Evolutionary conservation across 1,140 invertebrate genomes (phyloP), one percentile per base, ranked within the genome.

Genomic region (Lepidurus arcticus): DNA sequence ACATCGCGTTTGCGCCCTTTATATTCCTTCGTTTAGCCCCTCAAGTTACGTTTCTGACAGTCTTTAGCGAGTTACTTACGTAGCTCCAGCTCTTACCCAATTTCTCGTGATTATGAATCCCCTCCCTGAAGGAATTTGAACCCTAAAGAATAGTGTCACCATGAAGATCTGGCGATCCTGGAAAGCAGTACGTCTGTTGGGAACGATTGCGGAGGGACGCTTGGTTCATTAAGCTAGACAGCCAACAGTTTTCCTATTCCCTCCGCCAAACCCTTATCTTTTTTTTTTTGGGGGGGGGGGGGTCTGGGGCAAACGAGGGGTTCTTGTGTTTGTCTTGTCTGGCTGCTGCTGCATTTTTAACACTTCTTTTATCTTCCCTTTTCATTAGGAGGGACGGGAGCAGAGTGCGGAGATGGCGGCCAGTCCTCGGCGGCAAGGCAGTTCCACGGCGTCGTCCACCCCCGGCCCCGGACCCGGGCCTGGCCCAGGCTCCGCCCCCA

Each of bases 361-460:
- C 24, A 42, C 10, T 24, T n/a, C 76, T 44, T 44, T 11, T 47
- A n/a, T 74, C 45, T 45, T 76, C 42, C 44, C 8, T 34, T 78
- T 79, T 76, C 73, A 79, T 78, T 79, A 65, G 53, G 53, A 81
- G 74, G 80, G 79, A 10, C 78, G 79, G 78, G 82, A 82, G 75
- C 80, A 81, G 42, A 81, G 82, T 75, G 82, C 82, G 78, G 93
- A 95, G 87, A 90, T 94, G 88, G 92, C 92, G 84, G 92, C 93
- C 82, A 94, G 93, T 87, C 93, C 94, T 84, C 89, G 93, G 80
- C 90, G 93, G 83, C 93, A 87, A 87, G 86, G 85, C 87, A 87
- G 84, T 84, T 83, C 83, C 85, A 53, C 81, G 45, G 81, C 80
- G 74, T 81, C 80, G 73, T 75, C 73, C 53, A 79, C 74, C 34